Evolutionary conservation across 30 jellyfish, hydroid and myxozoan genomes (phyloP).

Genomic region (Aurelia sp.): DNA sequence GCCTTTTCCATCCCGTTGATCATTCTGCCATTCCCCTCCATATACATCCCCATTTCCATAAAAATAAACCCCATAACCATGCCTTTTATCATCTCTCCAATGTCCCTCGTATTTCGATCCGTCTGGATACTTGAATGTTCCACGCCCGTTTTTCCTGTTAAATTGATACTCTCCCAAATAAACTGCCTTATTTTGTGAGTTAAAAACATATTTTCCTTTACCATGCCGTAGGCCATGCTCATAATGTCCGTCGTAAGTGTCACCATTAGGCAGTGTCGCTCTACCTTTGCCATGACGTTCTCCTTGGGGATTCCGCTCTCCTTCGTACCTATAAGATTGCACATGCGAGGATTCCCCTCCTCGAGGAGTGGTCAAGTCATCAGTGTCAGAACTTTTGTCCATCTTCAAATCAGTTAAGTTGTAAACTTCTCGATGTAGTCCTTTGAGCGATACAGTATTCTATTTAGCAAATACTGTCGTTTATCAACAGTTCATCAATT

Average conservation of each 20-base stretch:
- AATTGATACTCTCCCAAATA: slow-evolving; percentile 76
- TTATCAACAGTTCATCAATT: too few species aligned
- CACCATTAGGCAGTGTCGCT: slow-evolving; percentile 88
- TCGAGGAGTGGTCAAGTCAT: slow-evolving; percentile 16
- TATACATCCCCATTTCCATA: slow-evolving; percentile 87
- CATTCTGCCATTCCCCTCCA: slow-evolving; percentile 91
- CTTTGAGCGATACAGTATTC: too few species aligned
- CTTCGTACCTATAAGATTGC: slow-evolving; percentile 72
- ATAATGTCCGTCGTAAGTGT: slow-evolving; percentile 79
- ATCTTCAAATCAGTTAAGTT: not conserved
- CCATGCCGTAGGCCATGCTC: slow-evolving; percentile 91
- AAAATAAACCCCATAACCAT: slow-evolving; percentile 79
- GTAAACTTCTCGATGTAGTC: too few species aligned
- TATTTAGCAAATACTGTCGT: too few species aligned
- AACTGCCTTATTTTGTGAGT: slow-evolving; percentile 72
- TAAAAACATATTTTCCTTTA: slow-evolving; percentile 75
- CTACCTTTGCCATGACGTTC: slow-evolving; percentile 93
- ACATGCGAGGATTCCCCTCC: slow-evolving; percentile 48
- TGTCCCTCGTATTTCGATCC: slow-evolving; percentile 88
- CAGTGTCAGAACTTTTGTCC: slow-evolving; percentile 55
- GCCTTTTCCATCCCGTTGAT: slow-evolving; percentile 85
- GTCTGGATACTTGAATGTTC: slow-evolving; percentile 81
- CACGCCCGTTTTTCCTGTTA: slow-evolving; percentile 83
- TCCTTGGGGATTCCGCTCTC: slow-evolving; percentile 82
- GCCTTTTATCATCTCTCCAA: slow-evolving; percentile 94